Conservation (phyloP, 2,797 vertebrate genomes). For the Oreochromis grahami region DNA sequence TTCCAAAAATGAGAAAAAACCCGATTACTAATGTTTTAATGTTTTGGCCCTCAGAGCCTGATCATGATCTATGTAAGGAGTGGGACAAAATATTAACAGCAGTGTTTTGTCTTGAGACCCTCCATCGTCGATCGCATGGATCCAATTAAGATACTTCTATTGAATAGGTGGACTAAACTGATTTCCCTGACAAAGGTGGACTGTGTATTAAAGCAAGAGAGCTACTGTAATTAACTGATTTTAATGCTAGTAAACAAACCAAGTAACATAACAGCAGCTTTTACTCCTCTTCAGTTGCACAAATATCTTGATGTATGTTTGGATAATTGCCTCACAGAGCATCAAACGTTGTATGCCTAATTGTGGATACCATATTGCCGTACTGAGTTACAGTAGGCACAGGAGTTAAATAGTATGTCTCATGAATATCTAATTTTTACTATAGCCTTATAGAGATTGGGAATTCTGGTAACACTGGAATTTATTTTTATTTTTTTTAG, state of each 20-base stretch:
- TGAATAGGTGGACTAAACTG: background rate
- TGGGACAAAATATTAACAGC: background rate
- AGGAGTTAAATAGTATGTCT: background rate
- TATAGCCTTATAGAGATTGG: background rate
- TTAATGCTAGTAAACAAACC: background rate
- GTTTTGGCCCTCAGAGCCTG: background rate
- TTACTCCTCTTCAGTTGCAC: background rate
- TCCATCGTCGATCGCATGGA: background rate
- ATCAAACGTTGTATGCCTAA: background rate
- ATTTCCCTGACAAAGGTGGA: background rate
- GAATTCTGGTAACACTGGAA: background rate
- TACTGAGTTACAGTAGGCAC: background rate
- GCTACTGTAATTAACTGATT: background rate
- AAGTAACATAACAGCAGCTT: background rate
- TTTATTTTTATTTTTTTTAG: background rate
- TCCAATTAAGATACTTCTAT: background rate
- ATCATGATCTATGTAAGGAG: background rate
- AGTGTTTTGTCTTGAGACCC: background rate
- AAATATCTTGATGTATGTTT: background rate
- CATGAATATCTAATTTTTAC: background rate
- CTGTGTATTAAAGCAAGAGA: background rate
- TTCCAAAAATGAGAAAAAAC: background rate
- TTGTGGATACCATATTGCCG: background rate
- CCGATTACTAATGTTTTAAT: background rate
- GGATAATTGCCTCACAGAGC: background rate